Base-by-base conservation (phyloP, 1,140 invertebrate species). In the Anagrus nilaparvatae region DNA sequence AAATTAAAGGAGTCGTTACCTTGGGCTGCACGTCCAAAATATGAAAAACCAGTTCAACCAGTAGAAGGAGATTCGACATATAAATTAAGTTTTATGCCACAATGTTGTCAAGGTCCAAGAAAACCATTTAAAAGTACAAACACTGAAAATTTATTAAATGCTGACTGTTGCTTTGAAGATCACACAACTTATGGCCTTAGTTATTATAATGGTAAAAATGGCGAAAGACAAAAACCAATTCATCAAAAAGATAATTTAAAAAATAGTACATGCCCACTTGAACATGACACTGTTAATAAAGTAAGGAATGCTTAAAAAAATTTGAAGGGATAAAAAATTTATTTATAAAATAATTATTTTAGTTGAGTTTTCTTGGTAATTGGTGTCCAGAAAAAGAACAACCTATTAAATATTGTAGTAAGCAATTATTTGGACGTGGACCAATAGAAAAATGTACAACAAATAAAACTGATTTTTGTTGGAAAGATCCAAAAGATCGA, bases 371-470 rank as follows among this genome's bases (percentile, higher is more conserved):
- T 43, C 17, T 64, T 19, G 62, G 62, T 7, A 67, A 65, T 24
- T 67, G 62, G 61, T 54, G 52, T 21, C 43, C 53, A 9, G 59
- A 60, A 25, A 55, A 51, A 8, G 57, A 59, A 30, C 8, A 35
- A n/a, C 24, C 52, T n/a, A 53, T 58, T 1, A 43, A 28, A 9
- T 62, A 60, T 0, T 64, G 62, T 17, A 37, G 10, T 0, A 55
- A 45, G 10, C 42, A 56, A 13, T 49, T 52, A 31, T 21, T 59
- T 53, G 69, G 78, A 0, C 67, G 73, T 49, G 81, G 80, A 1
- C 76, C 78, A 9, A 78, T 83, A 68, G 77, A 82, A 51, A 75
- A 77, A 37, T 61, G 76, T 35, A 84, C 81, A 0, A 83, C 81
- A 0, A 76, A 81, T 36, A 78, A 79, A 43, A 75, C 81, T 49